These are phyloP conservation scores for Heliconius charithonia DNA, from an alignment of 2,888 invertebrate species.

Conservation along the genomic window DNA sequence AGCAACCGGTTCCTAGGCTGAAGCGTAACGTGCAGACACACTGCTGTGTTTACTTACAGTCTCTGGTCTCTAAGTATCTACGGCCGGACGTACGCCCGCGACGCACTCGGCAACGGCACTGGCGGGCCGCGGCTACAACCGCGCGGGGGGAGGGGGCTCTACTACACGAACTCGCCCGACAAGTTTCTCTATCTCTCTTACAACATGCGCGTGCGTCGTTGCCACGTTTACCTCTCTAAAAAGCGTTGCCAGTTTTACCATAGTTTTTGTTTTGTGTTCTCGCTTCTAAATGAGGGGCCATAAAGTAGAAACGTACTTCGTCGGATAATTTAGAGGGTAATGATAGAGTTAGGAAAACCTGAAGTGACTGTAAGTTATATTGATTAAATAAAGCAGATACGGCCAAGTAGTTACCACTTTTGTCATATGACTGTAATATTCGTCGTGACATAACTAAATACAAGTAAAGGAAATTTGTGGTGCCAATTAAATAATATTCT, in stretches of 20 bases:
- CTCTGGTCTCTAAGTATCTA: conserved; percentile 46
- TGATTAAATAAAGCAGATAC: conserved; percentile 20
- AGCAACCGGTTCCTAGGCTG: conserved; percentile 75
- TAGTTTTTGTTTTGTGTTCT: conserved; percentile 79
- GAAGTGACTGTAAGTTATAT: conserved; percentile 30
- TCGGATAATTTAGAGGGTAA: conserved; percentile 56
- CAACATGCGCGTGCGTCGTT: conserved; percentile 78
- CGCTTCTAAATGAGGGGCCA: conserved; percentile 76
- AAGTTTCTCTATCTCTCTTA: conserved; percentile 69
- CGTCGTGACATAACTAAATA: background rate
- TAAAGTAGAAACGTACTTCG: conserved; percentile 73
- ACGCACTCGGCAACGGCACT: conserved; percentile 72
- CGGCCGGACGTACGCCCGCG: conserved; percentile 60
- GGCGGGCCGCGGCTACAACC: conserved; percentile 58
- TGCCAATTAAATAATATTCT: background rate
- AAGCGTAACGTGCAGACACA: conserved; percentile 60
- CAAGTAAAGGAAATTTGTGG: too few relatives aligned
- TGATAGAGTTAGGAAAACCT: conserved; percentile 50
- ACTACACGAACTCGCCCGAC: conserved; percentile 71
- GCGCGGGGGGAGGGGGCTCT: conserved; percentile 59
- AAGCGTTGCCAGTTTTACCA: conserved; percentile 71
- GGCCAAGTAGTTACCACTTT: background rate
- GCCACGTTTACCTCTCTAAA: conserved; percentile 70
- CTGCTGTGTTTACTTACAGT: conserved; percentile 63
- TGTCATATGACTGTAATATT: background rate